Evolutionary conservation across 2,888 invertebrate genomes (phyloP), one percentile per base, ranked within the genome.

Genomic region (Heliconius ismenius): DNA sequence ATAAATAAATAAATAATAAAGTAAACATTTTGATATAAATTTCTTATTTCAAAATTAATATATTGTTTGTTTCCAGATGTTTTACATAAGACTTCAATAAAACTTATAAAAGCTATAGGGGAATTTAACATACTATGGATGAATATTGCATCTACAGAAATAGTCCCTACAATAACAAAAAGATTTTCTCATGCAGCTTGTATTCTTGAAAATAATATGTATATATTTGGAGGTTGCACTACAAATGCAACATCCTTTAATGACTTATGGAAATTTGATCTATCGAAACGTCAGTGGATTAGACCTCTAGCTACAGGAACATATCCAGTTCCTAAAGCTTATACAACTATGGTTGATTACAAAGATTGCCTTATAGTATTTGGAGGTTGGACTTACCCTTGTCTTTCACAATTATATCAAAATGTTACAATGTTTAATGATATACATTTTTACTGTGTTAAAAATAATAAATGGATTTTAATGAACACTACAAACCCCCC

Each of bases 281-380:
- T 99, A 79, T 97, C 97, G 1, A 96, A 95, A 69, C 95, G 98
- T 84, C 95, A 96, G 82, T 99, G 99, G 99, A 95, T 97, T 28
- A 95, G 98, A 81, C 97, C 97, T 1, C 90, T 97, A 67, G 97
- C 98, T 6, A 96, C 96, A 91, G 98, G 95, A 58, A 97, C 96
- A 70, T 98, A 99, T 93, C 99, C 99, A 13, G 98, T 98, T 7
- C 99, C 99, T 1, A 99, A 99, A 92, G 98, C 98, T 73, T 98
- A 98, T 88, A 98, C 98, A 54, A 97, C 98, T 26, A 96, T 99
- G 96, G 97, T 98, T n/a, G 95, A 96, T 81, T 97, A 98, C 91
- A 96, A 97, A 83, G 96, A 98, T 84, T 96, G 95, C 81, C 95
- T 99, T 81, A 95, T 98, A 79, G 93, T 99, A 74, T 99, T 98